Evolutionary conservation across 2,888 invertebrate species (phyloP).

Genomic region (Sarcophaga variegata): DNA sequence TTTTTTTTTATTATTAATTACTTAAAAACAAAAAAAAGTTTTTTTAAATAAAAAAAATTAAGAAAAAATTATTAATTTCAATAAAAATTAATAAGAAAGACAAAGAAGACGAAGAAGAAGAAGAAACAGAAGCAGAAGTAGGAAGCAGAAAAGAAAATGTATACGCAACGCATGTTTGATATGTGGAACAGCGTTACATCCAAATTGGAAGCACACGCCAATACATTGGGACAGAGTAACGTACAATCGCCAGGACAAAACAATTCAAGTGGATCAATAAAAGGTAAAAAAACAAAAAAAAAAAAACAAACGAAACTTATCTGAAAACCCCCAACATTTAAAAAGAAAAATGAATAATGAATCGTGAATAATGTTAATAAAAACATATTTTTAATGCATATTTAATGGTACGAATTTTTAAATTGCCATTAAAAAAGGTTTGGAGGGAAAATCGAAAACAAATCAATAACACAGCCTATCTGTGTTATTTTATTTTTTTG

Average conservation of each 20-base stretch:
- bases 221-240: slow-evolving; percentile 82
- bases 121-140: neutral
- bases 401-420: no score
- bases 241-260: slow-evolving; percentile 82
- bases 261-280: slow-evolving; percentile 82
- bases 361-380: no score
- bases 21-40: slow-evolving; percentile 15
- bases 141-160: slow-evolving; percentile 78
- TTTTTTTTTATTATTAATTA: neutral
- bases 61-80: slow-evolving; percentile 13
- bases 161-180: slow-evolving; percentile 83
- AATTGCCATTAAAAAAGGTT: no score
- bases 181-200: slow-evolving; percentile 83
- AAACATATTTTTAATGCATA: no score
- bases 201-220: slow-evolving; percentile 82
- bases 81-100: neutral
- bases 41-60: slow-evolving; percentile 13
- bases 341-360: neutral
- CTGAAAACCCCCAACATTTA: slow-evolving; percentile 14
- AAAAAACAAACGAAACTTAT: neutral
- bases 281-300: slow-evolving; percentile 76
- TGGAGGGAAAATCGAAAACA: no score
- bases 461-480: no score
- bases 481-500: no score
- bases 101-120: no score